These are phyloP conservation scores for Drosophila algonquin DNA, from an alignment of 2,888 invertebrate genomes.

Conservation along the genomic window DNA sequence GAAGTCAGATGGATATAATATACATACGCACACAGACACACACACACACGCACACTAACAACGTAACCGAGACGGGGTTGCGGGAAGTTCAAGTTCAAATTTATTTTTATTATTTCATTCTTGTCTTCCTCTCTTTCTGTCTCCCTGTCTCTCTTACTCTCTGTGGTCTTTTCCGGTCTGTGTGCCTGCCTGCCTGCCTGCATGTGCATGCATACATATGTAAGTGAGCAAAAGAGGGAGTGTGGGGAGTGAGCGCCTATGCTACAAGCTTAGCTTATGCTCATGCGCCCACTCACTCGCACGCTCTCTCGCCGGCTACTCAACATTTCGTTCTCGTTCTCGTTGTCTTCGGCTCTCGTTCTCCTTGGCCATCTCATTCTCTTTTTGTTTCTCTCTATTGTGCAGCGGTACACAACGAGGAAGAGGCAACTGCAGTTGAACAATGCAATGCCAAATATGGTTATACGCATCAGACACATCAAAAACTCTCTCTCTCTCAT, in stretches of 20 bases:
- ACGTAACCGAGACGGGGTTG: slow-evolving; percentile 42
- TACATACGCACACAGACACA: background rate
- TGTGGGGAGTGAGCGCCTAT: slow-evolving; percentile 17
- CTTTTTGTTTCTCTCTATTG: slow-evolving; percentile 14
- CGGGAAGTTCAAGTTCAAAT: slow-evolving; percentile 77
- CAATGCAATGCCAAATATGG: slow-evolving; percentile 75
- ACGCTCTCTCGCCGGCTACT: slow-evolving; percentile 3
- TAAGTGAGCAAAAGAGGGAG: background rate
- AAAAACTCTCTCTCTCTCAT: slow-evolving; percentile 18
- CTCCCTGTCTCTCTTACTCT: slow-evolving; percentile 10
- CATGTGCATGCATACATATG: background rate
- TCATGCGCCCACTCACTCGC: slow-evolving; percentile 56
- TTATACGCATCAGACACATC: slow-evolving; percentile 59
- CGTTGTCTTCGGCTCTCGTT: background rate
- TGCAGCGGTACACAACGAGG: slow-evolving; percentile 19
- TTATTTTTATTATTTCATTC: slow-evolving; percentile 63
- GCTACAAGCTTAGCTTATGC: slow-evolving; percentile 45
- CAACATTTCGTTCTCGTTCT: background rate
- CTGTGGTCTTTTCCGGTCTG: slow-evolving; percentile 58
- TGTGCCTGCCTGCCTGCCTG: slow-evolving; percentile 13
- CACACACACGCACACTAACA: too few relatives aligned
- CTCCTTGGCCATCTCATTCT: slow-evolving; percentile 12
- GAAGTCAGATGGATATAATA: background rate
- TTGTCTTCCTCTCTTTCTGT: slow-evolving; percentile 2
- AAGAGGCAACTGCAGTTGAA: slow-evolving; percentile 55